Evolutionary conservation across 64 coral and sea anemone species (phyloP).

Genomic region (Acropora tenuis): DNA sequence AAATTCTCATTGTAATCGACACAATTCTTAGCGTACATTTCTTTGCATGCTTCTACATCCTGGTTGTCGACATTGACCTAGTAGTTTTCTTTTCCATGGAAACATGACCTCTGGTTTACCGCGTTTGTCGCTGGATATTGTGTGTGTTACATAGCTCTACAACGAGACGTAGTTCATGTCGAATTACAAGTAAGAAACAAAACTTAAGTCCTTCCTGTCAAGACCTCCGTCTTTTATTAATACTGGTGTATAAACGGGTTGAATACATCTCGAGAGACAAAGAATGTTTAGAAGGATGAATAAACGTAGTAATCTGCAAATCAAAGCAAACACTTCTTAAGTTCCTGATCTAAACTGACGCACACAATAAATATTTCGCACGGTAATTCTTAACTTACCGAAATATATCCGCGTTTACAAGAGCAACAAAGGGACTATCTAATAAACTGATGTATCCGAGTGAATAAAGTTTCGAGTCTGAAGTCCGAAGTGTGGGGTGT

Average conservation of each 20-base stretch:
- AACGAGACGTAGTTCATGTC: slow-evolving; percentile 24
- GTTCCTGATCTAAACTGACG: too few relatives aligned
- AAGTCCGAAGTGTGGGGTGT: too few relatives aligned
- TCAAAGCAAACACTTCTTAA: too few relatives aligned
- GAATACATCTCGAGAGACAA: neutral
- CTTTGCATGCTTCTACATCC: slow-evolving; percentile 9
- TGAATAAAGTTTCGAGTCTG: too few relatives aligned
- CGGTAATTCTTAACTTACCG: too few relatives aligned
- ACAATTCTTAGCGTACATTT: neutral
- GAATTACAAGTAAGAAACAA: slow-evolving; percentile 29
- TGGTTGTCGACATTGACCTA: neutral
- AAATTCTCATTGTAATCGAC: neutral
- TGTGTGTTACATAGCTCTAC: slow-evolving; percentile 39
- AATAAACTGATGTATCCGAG: too few relatives aligned
- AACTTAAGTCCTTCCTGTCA: neutral
- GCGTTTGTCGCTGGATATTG: slow-evolving; percentile 27
- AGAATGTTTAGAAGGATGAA: neutral
- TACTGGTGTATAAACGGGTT: neutral
- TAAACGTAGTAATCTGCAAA: too few relatives aligned
- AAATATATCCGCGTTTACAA: too few relatives aligned
- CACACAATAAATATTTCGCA: too few relatives aligned
- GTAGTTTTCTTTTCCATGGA: too few relatives aligned
- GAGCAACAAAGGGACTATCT: too few relatives aligned
- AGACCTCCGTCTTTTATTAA: neutral
- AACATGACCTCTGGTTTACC: slow-evolving; percentile 49